Evolutionary conservation across 2,888 invertebrate genomes (phyloP).

Genomic region (Oxytorus armatus): DNA sequence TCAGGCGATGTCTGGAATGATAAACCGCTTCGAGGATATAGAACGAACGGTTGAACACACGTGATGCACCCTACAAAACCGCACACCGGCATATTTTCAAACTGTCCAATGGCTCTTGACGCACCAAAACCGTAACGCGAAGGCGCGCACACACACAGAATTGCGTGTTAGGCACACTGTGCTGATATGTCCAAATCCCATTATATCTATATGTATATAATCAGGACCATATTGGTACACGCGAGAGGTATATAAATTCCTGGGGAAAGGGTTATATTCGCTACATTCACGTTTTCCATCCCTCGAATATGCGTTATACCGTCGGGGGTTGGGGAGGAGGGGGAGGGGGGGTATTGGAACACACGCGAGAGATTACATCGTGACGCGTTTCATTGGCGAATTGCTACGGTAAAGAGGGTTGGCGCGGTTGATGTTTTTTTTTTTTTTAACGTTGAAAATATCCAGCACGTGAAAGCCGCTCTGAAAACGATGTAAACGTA

Average conservation of each 20-base stretch:
- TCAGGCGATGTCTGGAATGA: conserved; percentile 58
- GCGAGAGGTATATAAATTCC: conserved; percentile 44
- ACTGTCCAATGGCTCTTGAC: conserved; percentile 55
- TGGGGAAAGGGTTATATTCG: conserved; percentile 42
- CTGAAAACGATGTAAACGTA: conserved; percentile 19
- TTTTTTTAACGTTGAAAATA: conserved; percentile 41
- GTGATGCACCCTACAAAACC: conserved; percentile 50
- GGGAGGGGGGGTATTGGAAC: no score
- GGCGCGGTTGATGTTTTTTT: conserved; percentile 17
- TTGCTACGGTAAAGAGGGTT: conserved; percentile 36
- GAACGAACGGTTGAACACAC: conserved; percentile 24
- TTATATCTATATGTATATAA: conserved; percentile 18
- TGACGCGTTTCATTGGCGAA: conserved; percentile 67
- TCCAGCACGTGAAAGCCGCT: background rate
- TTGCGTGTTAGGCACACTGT: background rate
- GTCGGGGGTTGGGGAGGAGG: conserved; percentile 18
- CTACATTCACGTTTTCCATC: background rate
- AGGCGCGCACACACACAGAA: conserved; percentile 4
- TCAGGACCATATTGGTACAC: conserved; percentile 22
- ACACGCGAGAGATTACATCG: conserved; percentile 60
- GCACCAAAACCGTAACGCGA: conserved; percentile 43
- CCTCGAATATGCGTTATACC: conserved; percentile 29
- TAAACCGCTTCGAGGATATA: conserved; percentile 42
- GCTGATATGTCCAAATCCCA: background rate
- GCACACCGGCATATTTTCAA: conserved; percentile 58